phyloP scores from a whole-genome alignment of 2,888 invertebrate genomes.

The Lissonota sp. region DNA sequence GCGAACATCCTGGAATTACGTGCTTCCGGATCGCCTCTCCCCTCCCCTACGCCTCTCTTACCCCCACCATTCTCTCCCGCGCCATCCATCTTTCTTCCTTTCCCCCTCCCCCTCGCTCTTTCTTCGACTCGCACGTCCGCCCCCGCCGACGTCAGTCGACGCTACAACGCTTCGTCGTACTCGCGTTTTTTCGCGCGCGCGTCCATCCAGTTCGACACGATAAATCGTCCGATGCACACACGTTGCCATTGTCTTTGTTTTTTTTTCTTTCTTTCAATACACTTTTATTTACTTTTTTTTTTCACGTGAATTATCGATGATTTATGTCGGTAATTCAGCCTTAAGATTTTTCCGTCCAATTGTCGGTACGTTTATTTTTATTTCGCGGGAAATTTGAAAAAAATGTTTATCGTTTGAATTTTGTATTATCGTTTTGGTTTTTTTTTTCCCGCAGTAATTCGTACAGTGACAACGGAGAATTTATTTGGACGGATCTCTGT shows the following conservation, averaged over 20 bases:
- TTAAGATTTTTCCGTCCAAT: too few relatives aligned
- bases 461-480: too few relatives aligned
- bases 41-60: constrained; percentile 17
- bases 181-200: constrained; percentile 18
- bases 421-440: too few relatives aligned
- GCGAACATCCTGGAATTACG: constrained; percentile 64
- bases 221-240: constrained; percentile 42
- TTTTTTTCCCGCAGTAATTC: too few relatives aligned
- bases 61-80: constrained; percentile 34
- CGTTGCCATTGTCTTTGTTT: background rate
- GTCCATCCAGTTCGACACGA: constrained; percentile 53
- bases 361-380: too few relatives aligned
- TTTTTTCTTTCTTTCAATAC: too few relatives aligned
- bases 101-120: constrained; percentile 12
- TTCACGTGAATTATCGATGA: too few relatives aligned
- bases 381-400: too few relatives aligned
- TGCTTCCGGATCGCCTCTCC: constrained; percentile 59
- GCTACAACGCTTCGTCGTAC: constrained; percentile 2
- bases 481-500: too few relatives aligned
- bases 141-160: constrained; percentile 1
- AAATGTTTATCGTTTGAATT: too few relatives aligned
- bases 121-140: background rate
- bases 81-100: constrained; percentile 1
- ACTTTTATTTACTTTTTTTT: too few relatives aligned
- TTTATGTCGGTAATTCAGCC: too few relatives aligned